phyloP scores from a whole-genome alignment of 1,140 invertebrate species.

The Goniozus legneri region DNA sequence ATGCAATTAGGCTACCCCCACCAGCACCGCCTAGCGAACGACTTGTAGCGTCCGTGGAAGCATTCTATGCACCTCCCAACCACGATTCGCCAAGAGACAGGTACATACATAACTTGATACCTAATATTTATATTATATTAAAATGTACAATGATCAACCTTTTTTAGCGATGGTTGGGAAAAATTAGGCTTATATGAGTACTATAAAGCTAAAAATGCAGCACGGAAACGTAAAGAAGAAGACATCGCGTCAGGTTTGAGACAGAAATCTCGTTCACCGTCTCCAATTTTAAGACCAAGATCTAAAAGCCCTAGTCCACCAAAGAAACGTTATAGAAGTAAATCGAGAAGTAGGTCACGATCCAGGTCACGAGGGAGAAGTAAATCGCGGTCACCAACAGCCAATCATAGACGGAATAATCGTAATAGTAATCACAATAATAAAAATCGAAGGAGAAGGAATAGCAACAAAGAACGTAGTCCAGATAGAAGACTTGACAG shows the following conservation, averaged over 20 bases:
- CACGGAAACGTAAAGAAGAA: constrained; percentile 85
- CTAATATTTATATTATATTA: neutral
- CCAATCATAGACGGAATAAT: constrained; percentile 42
- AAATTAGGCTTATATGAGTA: constrained; percentile 96
- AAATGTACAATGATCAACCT: too few relatives aligned
- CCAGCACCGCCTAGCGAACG: constrained; percentile 91
- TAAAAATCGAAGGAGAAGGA: constrained; percentile 44
- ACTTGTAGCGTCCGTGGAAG: constrained; percentile 87
- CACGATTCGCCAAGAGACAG: constrained; percentile 92
- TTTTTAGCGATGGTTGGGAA: constrained; percentile 97
- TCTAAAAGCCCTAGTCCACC: constrained; percentile 71
- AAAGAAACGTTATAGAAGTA: constrained; percentile 70
- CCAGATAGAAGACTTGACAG: constrained; percentile 46
- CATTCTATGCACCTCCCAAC: constrained; percentile 89
- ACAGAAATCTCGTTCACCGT: constrained; percentile 70
- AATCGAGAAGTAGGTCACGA: constrained; percentile 54
- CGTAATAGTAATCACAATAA: constrained; percentile 37
- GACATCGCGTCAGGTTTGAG: constrained; percentile 69
- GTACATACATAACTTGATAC: too few relatives aligned
- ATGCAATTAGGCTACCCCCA: constrained; percentile 84
- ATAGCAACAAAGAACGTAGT: constrained; percentile 47
- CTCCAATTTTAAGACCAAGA: constrained; percentile 62
- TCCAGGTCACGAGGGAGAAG: constrained; percentile 55
- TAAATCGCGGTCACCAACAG: constrained; percentile 58
- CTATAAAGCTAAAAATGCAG: constrained; percentile 91